These are phyloP conservation scores for Pararge aegeria DNA, from an alignment of 1,140 invertebrate species.

Conservation along the genomic window DNA sequence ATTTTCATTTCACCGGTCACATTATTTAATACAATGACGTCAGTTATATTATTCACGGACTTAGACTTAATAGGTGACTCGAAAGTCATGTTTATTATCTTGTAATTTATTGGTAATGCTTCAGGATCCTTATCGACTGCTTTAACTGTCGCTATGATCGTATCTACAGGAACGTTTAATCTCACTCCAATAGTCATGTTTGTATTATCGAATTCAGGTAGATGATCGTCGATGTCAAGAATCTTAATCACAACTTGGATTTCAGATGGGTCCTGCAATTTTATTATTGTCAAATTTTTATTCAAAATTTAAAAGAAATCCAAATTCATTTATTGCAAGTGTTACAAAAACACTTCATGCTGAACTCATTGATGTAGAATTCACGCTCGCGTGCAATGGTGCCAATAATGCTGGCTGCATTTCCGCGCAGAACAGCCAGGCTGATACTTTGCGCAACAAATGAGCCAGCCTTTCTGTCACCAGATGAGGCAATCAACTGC, in stretches of 20 bases:
- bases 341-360: too few species aligned
- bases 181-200: slow-evolving; percentile 87
- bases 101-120: slow-evolving; percentile 83
- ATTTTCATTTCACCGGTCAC: slow-evolving; percentile 85
- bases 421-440: too few species aligned
- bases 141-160: slow-evolving; percentile 83
- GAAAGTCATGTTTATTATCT: slow-evolving; percentile 83
- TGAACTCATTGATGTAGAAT: too few species aligned
- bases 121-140: slow-evolving; percentile 86
- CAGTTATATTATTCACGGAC: slow-evolving; percentile 72
- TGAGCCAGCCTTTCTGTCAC: too few species aligned
- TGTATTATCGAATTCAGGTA: slow-evolving; percentile 83
- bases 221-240: slow-evolving; percentile 87
- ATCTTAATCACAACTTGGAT: slow-evolving; percentile 84
- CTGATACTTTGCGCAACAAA: too few species aligned
- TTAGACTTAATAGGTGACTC: slow-evolving; percentile 82
- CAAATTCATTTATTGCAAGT: too few species aligned
- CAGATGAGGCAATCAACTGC: too few species aligned
- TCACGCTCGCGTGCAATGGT: too few species aligned
- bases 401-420: too few species aligned
- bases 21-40: slow-evolving; percentile 82
- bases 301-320: too few species aligned
- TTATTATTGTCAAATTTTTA: neutral
- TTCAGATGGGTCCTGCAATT: slow-evolving; percentile 84
- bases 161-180: slow-evolving; percentile 88